phyloP scores from a whole-genome alignment of 1,140 invertebrate genomes.

The Drosophila nigromelanica region DNA sequence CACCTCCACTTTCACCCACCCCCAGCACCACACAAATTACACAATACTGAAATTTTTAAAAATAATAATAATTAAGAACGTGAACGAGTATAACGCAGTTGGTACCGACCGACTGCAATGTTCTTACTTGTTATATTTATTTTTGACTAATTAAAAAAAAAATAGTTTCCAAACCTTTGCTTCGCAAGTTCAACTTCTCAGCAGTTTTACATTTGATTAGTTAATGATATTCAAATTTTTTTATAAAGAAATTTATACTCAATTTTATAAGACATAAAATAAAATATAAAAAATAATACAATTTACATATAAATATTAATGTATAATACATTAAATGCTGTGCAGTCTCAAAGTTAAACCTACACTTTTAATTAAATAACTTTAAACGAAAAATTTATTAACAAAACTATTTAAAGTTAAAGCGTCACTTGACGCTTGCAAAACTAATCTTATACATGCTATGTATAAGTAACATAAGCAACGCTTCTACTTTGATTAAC shows the following conservation, averaged over 20 bases:
- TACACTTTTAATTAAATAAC: conserved; percentile 69
- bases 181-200: conserved; percentile 23
- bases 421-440: conserved; percentile 23
- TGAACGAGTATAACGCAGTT: too few relatives aligned
- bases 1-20: too few relatives aligned
- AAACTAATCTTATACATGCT: conserved; percentile 8
- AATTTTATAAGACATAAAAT: conserved; percentile 43
- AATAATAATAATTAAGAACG: too few relatives aligned
- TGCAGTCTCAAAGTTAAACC: conserved; percentile 81
- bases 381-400: conserved; percentile 37
- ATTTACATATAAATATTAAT: conserved; percentile 51
- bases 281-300: conserved; percentile 18
- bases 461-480: conserved; percentile 1
- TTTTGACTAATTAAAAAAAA: conserved; percentile 6
- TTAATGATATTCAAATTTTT: conserved; percentile 60
- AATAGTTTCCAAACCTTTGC: conserved; percentile 1
- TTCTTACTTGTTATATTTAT: too few relatives aligned
- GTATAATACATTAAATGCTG: conserved; percentile 66
- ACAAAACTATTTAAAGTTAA: conserved; percentile 43
- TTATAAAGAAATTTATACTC: conserved; percentile 61
- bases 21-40: too few relatives aligned
- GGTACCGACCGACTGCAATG: too few relatives aligned
- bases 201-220: conserved; percentile 42
- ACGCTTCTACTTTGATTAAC: background rate
- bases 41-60: too few relatives aligned